Evolutionary conservation across 2,113 vertebrate species (phyloP), one percentile per base, ranked within the genome.

Genomic region (Lamprotornis superbus): DNA sequence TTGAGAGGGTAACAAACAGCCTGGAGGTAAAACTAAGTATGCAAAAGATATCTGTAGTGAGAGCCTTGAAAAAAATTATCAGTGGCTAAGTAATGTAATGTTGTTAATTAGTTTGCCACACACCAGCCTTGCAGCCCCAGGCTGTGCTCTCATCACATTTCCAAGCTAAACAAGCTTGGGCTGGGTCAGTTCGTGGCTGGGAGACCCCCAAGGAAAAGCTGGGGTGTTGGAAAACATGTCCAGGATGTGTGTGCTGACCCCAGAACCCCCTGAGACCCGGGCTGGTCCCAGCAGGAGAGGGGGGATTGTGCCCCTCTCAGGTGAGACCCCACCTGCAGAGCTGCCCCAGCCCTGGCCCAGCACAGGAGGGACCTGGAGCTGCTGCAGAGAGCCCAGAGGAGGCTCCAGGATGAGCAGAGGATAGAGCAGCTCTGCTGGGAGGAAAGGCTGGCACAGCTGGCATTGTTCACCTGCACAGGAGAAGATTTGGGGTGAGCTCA

Each of bases 101-200:
- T 47, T 93, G 86, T 83, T 95, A 97, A 97, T 95, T 96, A 94
- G 59, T 60, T 92, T 94, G 89, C 57, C 63, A 37, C 79, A 55
- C 67, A 86, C 22, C 82, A 93, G 56, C 73, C 64, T 33, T 11
- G 59, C 55, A 68, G 74, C 89, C 4, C 1, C 71, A 37, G 87
- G 91, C 94, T 87, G 35, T 28, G 61, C 74, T 94, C 61, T 90
- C 75, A 59, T 87, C 82, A 57, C 37, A 67, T 74, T 93, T 79
- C 71, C 24, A 31, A 90, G 84, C 39, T 81, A 64, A 96, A 82
- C 27, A 44, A 71, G 46, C 49, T 78, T 80, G 52, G n/a, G 7
- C 49, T 90, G 91, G 80, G 92, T 74, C 73, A 87, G 3, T 30
- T 79, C 4, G 27, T 73, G 40, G 33, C 18, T 74, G 55, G 57